Conservation (phyloP, 2,797 vertebrate species). For the Hypotaenidia philippensis region DNA sequence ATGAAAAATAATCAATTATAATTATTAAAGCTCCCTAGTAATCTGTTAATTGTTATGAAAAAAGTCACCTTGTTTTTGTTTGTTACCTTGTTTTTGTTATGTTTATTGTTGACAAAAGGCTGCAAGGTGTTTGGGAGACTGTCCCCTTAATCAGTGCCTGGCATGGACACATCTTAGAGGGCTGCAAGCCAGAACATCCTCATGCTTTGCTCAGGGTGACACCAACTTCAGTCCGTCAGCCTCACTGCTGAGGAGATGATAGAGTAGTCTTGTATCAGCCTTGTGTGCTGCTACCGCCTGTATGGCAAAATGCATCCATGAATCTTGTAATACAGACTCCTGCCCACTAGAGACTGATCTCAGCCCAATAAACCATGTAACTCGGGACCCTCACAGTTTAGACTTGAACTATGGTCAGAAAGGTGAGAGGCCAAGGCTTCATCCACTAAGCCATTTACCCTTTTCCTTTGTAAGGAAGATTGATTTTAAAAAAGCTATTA, state of each 20-base stretch:
- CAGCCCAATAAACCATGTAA: constrained; percentile 70
- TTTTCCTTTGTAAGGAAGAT: constrained; percentile 84
- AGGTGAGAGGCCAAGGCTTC: constrained; percentile 81
- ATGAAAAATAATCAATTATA: constrained; percentile 58
- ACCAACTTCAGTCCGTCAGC: neutral
- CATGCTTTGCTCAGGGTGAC: neutral
- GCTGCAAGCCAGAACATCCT: neutral
- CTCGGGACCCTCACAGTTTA: constrained; percentile 70
- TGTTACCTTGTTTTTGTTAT: neutral
- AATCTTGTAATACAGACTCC: constrained; percentile 79
- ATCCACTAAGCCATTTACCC: constrained; percentile 84
- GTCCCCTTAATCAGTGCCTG: neutral
- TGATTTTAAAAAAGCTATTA: constrained; percentile 87
- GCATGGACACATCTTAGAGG: neutral
- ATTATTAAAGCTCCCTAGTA: constrained; percentile 60
- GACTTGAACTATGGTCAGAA: constrained; percentile 81
- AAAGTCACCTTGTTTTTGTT: constrained; percentile 20
- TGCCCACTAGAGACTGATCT: constrained; percentile 85
- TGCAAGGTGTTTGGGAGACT: neutral
- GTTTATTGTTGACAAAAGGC: neutral
- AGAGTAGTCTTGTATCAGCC: neutral
- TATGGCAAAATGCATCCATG: constrained; percentile 49
- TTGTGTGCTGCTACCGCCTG: neutral
- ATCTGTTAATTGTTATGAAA: constrained; percentile 60
- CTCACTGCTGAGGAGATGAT: neutral